Base-by-base conservation (phyloP, 30 jellyfish, hydroid and myxozoan genomes). In the Haliclystus octoradiatus region DNA sequence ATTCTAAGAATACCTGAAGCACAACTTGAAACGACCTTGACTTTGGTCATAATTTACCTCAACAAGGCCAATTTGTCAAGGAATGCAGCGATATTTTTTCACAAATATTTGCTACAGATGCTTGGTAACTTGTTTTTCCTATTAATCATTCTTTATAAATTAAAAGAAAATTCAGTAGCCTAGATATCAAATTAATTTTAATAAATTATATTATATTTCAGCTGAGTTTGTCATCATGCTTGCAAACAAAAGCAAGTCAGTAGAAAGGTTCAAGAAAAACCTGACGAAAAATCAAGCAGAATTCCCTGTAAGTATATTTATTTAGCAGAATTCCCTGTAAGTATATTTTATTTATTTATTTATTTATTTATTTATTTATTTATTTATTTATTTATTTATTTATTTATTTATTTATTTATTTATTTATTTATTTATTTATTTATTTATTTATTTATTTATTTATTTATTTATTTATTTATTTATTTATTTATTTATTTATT, bases 181-280 rank as follows among this genome's bases (percentile, higher is more conserved):
- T 60, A 60, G 14, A 60, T 65, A 13, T 24, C 14, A 12, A 12
- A 65, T 13, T 19, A 65, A 26, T 66, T 30, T 14, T 1, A 33
- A 5, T 19, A 57, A 5, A 5, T 22, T 5, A 4, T 26, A 40
- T 34, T 15, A 23, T 62, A n/a, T 64, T 69, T 4, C 28, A 88
- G 99, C 99, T 68, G 99, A 90, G 83, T 90, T 82, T 82, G 73
- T 90, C 63, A 82, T 90, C 46, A 90, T 90, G 99, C 85, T 90
- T 60, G 99, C 92, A 33, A 85, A 93, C 52, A 90, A 90, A 62
- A 90, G 99, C 76, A 84, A 78, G 46, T 51, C 62, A 51, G 96
- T 78, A 27, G 94, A 83, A 23, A 78, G 68, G 67, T 90, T 90
- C 77, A 78, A 82, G 74, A 90, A 62, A 25, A 71, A 46, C 13